phyloP scores from a whole-genome alignment of 2,888 invertebrate species.

The Epicampocera succincta region DNA sequence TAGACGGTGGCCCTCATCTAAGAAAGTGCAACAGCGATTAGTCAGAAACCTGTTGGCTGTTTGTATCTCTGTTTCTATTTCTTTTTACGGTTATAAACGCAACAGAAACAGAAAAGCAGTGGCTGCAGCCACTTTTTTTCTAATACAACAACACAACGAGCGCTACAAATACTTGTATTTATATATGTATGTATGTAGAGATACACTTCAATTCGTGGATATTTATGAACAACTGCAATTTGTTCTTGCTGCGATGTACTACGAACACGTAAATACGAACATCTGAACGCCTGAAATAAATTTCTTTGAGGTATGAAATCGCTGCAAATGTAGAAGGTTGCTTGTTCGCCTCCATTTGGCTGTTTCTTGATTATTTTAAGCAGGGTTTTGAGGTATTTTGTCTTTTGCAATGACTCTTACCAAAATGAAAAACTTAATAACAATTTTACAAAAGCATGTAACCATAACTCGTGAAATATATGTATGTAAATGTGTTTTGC shows the following conservation, averaged over 20 bases:
- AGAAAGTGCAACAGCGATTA: constrained; percentile 71
- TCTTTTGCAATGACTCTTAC: constrained; percentile 34
- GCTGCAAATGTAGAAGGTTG: constrained; percentile 19
- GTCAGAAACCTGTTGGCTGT: constrained; percentile 76
- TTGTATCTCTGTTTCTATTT: constrained; percentile 25
- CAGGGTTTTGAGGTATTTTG: constrained; percentile 50
- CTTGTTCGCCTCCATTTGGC: constrained; percentile 24
- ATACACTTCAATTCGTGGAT: constrained; percentile 22
- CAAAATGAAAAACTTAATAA: constrained; percentile 27
- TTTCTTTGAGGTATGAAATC: constrained; percentile 27
- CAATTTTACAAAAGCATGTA: constrained; percentile 4
- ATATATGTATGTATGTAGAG: too few relatives aligned
- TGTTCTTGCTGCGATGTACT: constrained; percentile 4
- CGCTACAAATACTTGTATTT: constrained; percentile 39
- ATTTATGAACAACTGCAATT: constrained; percentile 13
- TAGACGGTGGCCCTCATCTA: constrained; percentile 52
- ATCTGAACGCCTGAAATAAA: constrained; percentile 23
- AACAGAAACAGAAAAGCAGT: constrained; percentile 20
- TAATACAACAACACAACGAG: constrained; percentile 15
- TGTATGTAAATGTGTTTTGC: too few relatives aligned
- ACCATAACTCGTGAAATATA: constrained; percentile 20
- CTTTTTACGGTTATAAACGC: constrained; percentile 53
- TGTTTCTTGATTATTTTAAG: constrained; percentile 31
- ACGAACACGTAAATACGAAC: background rate
- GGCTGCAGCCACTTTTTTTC: constrained; percentile 32